phyloP scores from a whole-genome alignment of 1,140 invertebrate species.

The Drosophila lacteicornis region DNA sequence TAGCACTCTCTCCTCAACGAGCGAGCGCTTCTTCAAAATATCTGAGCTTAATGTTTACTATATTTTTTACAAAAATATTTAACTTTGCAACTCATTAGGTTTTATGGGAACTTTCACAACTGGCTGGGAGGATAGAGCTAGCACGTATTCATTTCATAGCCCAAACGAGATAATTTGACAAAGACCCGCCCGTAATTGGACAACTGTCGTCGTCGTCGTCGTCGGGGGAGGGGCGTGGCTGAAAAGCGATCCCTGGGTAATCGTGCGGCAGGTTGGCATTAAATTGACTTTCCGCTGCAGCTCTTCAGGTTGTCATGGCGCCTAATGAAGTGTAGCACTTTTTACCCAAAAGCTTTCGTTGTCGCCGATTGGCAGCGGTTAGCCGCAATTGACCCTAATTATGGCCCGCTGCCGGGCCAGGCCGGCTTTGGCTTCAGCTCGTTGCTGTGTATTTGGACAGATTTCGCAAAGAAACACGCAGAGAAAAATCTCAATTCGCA shows the following conservation, averaged over 20 bases:
- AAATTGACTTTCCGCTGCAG: constrained; percentile 23
- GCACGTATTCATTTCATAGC: constrained; percentile 33
- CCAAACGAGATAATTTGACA: constrained; percentile 45
- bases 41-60: constrained; percentile 29
- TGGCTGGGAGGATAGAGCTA: constrained; percentile 29
- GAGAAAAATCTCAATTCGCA: constrained; percentile 44
- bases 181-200: constrained; percentile 38
- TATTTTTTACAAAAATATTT: constrained; percentile 28
- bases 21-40: constrained; percentile 14
- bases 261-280: constrained; percentile 27
- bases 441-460: constrained; percentile 46
- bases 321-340: constrained; percentile 69
- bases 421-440: constrained; percentile 20
- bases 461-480: constrained; percentile 36
- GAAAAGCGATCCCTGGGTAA: constrained; percentile 38
- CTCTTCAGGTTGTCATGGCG: constrained; percentile 59
- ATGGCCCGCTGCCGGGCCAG: constrained; percentile 37
- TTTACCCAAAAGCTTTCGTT: constrained; percentile 38
- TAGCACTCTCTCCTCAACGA: constrained; percentile 5
- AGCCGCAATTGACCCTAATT: constrained; percentile 75
- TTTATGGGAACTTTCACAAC: constrained; percentile 51
- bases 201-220: constrained; percentile 12
- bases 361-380: constrained; percentile 55
- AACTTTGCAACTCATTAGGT: constrained; percentile 47
- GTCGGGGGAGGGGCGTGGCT: constrained; percentile 17